These are phyloP conservation scores for Poeciliopsis paucimaculata DNA, from an alignment of 2,797 vertebrate species.

Conservation along the genomic window DNA sequence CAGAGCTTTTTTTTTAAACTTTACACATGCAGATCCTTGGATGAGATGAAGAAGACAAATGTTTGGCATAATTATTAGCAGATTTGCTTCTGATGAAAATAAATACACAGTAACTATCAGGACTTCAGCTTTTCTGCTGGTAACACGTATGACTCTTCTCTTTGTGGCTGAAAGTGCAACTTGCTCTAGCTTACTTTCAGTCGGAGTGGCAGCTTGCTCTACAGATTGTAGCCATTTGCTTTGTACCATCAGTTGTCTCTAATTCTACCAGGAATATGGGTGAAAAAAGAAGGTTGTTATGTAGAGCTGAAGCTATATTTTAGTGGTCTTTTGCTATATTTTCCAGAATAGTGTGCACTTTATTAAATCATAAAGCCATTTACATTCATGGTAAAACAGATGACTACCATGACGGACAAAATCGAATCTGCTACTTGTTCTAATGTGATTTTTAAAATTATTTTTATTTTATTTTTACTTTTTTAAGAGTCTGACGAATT, in stretches of 20 bases:
- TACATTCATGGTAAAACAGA: background rate
- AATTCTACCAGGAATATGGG: conserved; percentile 72
- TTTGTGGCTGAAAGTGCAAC: conserved; percentile 83
- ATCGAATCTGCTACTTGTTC: background rate
- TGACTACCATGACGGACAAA: background rate
- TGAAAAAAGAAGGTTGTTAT: conserved; percentile 73
- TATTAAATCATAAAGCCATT: background rate
- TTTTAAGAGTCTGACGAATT: background rate
- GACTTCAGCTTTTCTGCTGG: background rate
- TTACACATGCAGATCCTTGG: background rate
- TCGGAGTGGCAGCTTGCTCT: conserved; percentile 66
- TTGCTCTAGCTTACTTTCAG: conserved; percentile 77
- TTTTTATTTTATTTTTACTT: background rate
- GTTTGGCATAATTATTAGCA: background rate
- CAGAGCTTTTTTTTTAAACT: background rate
- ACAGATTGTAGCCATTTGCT: conserved; percentile 52
- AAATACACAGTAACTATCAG: background rate
- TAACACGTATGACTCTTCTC: background rate
- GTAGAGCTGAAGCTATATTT: conserved; percentile 56
- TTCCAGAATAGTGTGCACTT: conserved; percentile 60
- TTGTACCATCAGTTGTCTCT: conserved; percentile 43
- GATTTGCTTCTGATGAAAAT: background rate
- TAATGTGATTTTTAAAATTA: background rate
- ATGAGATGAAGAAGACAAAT: background rate
- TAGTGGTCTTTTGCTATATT: conserved; percentile 3